Conservation (phyloP, 1,140 invertebrate genomes). For the Scaptomyza pallida region DNA sequence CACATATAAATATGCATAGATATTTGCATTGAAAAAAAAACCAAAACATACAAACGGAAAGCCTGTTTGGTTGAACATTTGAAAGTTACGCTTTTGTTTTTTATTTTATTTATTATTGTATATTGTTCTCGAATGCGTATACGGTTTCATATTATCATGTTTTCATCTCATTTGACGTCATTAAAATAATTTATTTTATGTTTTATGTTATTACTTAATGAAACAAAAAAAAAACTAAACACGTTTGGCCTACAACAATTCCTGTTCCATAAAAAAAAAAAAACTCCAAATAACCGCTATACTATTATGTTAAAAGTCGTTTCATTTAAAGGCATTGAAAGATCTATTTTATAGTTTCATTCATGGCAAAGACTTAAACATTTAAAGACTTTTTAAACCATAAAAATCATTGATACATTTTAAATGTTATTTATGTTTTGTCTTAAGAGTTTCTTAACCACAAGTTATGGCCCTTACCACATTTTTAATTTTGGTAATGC, state of each 20-base stretch:
- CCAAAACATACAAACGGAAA: neutral
- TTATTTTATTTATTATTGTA: conserved; percentile 14
- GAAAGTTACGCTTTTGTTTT: conserved; percentile 9
- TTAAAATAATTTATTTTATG: conserved; percentile 26
- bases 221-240: neutral
- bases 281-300: neutral
- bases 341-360: neutral
- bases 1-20: conserved; percentile 15
- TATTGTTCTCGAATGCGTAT: conserved; percentile 20
- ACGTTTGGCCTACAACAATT: conserved; percentile 1
- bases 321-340: neutral
- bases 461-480: conserved; percentile 8
- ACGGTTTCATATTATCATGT: neutral
- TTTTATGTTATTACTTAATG: conserved; percentile 11
- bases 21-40: conserved; percentile 12
- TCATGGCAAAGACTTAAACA: neutral
- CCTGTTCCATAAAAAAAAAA: neutral
- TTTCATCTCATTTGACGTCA: neutral
- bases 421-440: no score
- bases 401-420: neutral
- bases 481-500: conserved; percentile 41
- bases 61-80: conserved; percentile 12
- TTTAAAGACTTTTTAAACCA: neutral
- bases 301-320: neutral
- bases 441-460: neutral